Conservation (phyloP, 2,797 vertebrate genomes). For the Acropternis orthonyx region DNA sequence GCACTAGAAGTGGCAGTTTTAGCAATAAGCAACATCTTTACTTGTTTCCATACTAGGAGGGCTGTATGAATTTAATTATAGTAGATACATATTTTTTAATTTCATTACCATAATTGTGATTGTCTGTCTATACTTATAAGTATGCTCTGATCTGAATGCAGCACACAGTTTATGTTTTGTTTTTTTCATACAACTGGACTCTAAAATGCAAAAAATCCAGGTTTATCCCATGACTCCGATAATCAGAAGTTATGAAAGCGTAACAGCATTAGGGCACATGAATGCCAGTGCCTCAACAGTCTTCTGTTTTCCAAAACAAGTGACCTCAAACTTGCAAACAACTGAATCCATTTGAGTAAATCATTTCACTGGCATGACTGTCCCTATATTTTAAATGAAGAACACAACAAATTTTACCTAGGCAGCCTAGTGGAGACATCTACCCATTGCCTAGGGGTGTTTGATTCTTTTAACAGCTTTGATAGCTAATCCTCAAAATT, state of each 20-base stretch:
- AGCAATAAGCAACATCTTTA: neutral
- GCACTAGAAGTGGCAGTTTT: neutral
- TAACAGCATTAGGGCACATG: neutral
- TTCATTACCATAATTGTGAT: neutral
- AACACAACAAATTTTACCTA: neutral
- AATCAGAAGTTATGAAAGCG: conserved; percentile 10
- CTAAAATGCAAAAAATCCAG: neutral
- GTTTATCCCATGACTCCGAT: neutral
- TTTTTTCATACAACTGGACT: neutral
- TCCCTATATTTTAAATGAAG: neutral
- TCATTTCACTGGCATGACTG: neutral
- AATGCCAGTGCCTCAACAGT: neutral
- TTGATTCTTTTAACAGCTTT: neutral
- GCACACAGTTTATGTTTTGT: neutral
- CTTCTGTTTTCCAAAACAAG: neutral
- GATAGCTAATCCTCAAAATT: neutral
- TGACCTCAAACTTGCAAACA: neutral
- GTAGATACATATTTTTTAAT: neutral
- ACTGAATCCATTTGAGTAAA: neutral
- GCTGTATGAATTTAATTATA: neutral
- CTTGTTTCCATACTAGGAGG: neutral
- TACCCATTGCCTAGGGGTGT: neutral
- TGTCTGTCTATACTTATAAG: neutral
- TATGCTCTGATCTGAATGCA: neutral
- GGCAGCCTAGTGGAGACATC: neutral